phyloP scores from a whole-genome alignment of 2,113 vertebrate species.

The Tragulus kanchil region DNA sequence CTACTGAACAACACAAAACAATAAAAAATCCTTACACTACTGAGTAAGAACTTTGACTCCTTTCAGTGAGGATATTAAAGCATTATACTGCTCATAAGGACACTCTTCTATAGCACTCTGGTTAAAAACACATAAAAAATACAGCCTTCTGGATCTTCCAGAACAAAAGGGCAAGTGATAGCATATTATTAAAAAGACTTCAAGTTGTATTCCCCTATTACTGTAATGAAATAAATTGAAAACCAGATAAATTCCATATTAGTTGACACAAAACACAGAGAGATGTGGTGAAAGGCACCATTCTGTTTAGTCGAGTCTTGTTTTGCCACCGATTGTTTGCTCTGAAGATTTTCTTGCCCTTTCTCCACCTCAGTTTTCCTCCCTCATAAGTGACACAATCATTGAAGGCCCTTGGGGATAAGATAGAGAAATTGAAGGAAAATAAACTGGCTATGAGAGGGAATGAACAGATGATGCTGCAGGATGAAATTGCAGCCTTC shows the following conservation, averaged over 20 bases:
- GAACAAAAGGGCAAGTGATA: not conserved
- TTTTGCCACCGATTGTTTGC: not conserved
- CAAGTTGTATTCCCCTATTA: not conserved
- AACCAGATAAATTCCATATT: not conserved
- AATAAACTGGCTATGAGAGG: slow-evolving; percentile 65
- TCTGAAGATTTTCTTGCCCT: not conserved
- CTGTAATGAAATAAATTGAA: not conserved
- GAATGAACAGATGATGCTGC: slow-evolving; percentile 74
- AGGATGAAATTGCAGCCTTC: slow-evolving; percentile 63
- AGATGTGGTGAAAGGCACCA: not conserved
- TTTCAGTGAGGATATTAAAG: slow-evolving; percentile 8
- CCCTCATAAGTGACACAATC: not conserved
- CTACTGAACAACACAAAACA: not conserved
- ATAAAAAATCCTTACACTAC: not conserved
- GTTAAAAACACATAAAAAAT: not conserved
- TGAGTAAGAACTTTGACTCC: not conserved
- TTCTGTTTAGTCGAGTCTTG: not conserved
- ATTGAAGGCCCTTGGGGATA: not conserved
- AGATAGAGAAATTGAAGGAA: not conserved
- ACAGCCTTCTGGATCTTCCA: not conserved
- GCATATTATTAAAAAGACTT: not conserved
- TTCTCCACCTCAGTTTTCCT: slow-evolving; percentile 26
- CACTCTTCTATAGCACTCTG: not conserved
- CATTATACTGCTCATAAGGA: slow-evolving; percentile 1
- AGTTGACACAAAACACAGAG: not conserved